Conservation (phyloP, 2,797 vertebrate genomes). For the Acridotheres tristis region DNA sequence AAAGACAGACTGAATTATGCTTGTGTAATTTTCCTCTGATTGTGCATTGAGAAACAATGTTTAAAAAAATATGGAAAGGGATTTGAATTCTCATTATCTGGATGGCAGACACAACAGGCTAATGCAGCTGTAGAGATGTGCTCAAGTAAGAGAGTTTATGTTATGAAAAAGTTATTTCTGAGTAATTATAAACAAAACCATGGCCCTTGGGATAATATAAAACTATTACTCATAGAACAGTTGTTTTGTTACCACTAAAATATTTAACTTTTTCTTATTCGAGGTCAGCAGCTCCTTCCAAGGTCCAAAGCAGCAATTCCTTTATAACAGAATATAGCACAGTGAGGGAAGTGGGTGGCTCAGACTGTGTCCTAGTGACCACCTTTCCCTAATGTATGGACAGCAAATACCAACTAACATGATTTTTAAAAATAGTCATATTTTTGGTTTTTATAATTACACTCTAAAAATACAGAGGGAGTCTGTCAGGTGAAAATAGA, state of each 20-base stretch:
- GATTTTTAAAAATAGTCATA: not conserved
- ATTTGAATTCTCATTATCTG: slow-evolving; percentile 21
- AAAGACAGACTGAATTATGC: not conserved
- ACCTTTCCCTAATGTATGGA: not conserved
- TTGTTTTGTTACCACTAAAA: slow-evolving; percentile 29
- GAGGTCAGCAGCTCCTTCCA: not conserved
- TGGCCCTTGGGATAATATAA: slow-evolving; percentile 13
- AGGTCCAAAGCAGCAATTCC: not conserved
- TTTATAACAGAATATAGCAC: not conserved
- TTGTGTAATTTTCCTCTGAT: not conserved
- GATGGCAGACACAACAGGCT: not conserved
- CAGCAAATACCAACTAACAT: not conserved
- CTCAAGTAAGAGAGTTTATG: slow-evolving; percentile 19
- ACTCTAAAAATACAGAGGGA: not conserved
- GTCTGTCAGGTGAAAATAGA: not conserved
- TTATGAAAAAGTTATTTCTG: slow-evolving; percentile 44
- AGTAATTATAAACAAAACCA: slow-evolving; percentile 39
- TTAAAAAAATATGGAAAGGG: not conserved
- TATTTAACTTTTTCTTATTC: slow-evolving; percentile 38
- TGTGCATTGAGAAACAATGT: not conserved
- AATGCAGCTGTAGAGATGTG: not conserved
- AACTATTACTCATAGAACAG: slow-evolving; percentile 24
- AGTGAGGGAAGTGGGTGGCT: not conserved
- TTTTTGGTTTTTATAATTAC: not conserved
- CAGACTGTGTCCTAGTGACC: not conserved